Base-by-base conservation (phyloP, 2,113 vertebrate genomes). In the Elanoides forficatus region DNA sequence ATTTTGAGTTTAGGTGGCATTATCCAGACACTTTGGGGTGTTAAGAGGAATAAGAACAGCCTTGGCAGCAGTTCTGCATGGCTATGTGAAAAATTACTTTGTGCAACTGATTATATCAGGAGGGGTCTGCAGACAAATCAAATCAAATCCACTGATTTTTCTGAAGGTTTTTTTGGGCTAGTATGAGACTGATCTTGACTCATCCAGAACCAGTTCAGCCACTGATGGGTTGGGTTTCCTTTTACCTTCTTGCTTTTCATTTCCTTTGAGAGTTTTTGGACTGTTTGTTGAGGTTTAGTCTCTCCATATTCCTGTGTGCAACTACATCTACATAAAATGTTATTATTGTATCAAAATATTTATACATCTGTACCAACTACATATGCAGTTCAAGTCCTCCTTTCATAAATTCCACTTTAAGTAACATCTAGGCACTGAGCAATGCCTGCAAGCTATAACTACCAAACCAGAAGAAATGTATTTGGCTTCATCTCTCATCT, bases 401-500 rank as follows among this genome's bases (percentile, higher is more conserved):
- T 74, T 81, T 65, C 32, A n/a, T 65, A 81, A 73, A 29, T 91
- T 75, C 7, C 42, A 73, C 32, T 80, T 21, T 40, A 60, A 82
- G 68, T 76, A 86, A 85, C n/a, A 19, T 87, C 36, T 87, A 87
- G 80, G 83, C 50, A 84, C 65, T 48, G 45, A 85, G 38, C 12
- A 94, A 10, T 68, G 13, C 18, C 58, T 87, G 74, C 5, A 34
- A 91, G 48, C 73, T 92, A 15, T 23, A 58, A 32, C 55, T 86
- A 58, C 21, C 9, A 78, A 82, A 71, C 60, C 3, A 13, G n/a
- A 94, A 92, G 66, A 81, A 95, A 95, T 59, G 13, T 36, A 42
- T 95, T 94, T 94, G 63, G 22, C 67, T 88, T 92, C 29, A 71
- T 50, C 56, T 73, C 86, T 94, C 82, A 71, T 90, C 29, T 93